A percentile compares a stretch with the other conserved stretches of the same genome.
These are phyloP conservation scores for Dilophus febrilis DNA, from an alignment of 2,888 invertebrate species.

Conservation along the genomic window DNA sequence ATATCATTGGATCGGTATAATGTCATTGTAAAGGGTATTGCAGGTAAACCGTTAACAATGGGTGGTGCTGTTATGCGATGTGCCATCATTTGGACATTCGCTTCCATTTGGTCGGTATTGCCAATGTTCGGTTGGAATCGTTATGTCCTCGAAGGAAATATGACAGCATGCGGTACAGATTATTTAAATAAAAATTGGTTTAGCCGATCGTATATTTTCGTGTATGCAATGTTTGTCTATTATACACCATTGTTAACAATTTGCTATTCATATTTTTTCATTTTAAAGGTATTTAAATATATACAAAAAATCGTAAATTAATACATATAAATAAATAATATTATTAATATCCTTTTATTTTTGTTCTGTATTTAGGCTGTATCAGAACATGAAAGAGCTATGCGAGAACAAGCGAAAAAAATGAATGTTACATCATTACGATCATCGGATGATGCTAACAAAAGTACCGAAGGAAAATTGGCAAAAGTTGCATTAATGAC, in stretches of 20 bases:
- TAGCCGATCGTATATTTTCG: conserved; percentile 61
- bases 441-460: conserved; percentile 56
- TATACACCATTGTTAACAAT: conserved; percentile 6
- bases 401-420: conserved; percentile 84
- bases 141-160: conserved; percentile 85
- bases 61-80: conserved; percentile 65
- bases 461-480: conserved; percentile 72
- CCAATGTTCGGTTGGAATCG: conserved; percentile 80
- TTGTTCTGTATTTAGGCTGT: conserved; percentile 39
- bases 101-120: conserved; percentile 61
- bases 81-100: conserved; percentile 60
- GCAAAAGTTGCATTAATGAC: conserved; percentile 85
- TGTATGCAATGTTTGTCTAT: conserved; percentile 64
- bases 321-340: no score
- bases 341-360: no score
- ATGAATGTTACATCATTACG: conserved; percentile 83
- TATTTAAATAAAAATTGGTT: conserved; percentile 60
- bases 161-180: conserved; percentile 85
- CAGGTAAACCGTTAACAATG: conserved; percentile 69
- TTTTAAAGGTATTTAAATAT: conserved; percentile 7
- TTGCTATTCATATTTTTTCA: conserved; percentile 8
- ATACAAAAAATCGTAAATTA: no score
- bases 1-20: conserved; percentile 87
- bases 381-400: conserved; percentile 65
- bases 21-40: conserved; percentile 81